These are phyloP conservation scores for Helogale parvula DNA, from an alignment of 2,113 vertebrate species.

Conservation along the genomic window DNA sequence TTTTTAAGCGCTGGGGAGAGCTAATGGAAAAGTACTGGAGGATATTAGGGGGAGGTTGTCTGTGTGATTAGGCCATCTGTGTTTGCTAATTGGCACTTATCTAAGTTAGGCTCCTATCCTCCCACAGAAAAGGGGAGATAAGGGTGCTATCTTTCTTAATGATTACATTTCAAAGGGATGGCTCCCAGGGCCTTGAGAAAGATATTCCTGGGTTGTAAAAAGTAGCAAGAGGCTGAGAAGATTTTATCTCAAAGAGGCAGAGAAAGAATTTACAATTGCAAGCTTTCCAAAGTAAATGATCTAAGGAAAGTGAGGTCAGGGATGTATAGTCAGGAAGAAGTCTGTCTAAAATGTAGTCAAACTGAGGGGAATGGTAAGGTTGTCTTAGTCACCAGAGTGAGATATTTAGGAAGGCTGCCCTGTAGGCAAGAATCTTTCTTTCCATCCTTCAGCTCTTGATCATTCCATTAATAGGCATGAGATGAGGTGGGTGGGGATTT, in stretches of 20 bases:
- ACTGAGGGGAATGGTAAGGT: neutral
- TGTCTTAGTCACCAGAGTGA: neutral
- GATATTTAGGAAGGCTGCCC: neutral
- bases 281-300: neutral
- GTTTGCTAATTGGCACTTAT: neutral
- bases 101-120: neutral
- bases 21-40: neutral
- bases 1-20: neutral
- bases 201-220: neutral
- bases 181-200: neutral
- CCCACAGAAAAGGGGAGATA: neutral
- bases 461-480: neutral
- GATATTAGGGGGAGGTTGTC: neutral
- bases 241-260: neutral
- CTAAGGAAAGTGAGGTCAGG: neutral
- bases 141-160: neutral
- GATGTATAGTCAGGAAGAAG: neutral
- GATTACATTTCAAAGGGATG: neutral
- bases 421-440: neutral
- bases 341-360: neutral
- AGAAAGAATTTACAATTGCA: neutral
- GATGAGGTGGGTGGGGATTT: neutral
- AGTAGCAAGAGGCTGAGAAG: neutral
- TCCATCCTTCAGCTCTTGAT: slow-evolving; percentile 1
- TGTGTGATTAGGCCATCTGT: neutral